Evolutionary conservation across 1,140 invertebrate genomes (phyloP).

Genomic region (Charaxes varanes): DNA sequence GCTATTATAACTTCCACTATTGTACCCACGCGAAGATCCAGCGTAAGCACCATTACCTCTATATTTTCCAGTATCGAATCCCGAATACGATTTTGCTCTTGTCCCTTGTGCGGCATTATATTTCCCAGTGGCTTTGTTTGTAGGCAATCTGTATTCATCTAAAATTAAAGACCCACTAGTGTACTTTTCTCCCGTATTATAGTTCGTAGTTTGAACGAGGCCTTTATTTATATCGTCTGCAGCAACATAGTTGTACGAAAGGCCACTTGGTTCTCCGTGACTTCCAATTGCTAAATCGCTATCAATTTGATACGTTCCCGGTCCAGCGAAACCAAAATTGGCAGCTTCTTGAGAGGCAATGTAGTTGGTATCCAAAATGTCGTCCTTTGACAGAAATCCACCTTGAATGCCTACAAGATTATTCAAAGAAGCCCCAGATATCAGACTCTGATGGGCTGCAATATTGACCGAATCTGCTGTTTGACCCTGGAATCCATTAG

Average conservation of each 20-base stretch:
- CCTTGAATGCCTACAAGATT: conserved; percentile 67
- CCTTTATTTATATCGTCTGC: conserved; percentile 30
- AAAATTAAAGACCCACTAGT: conserved; percentile 57
- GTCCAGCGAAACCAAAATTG: conserved; percentile 23
- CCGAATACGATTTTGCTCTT: conserved; percentile 4
- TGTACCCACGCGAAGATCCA: conserved; percentile 9
- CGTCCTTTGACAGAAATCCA: conserved; percentile 46
- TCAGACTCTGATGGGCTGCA: conserved; percentile 64
- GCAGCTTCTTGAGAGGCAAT: conserved; percentile 51
- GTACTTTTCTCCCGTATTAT: conserved; percentile 39
- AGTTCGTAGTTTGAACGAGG: conserved; percentile 40
- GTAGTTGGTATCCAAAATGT: conserved; percentile 46
- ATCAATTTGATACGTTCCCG: conserved; percentile 24
- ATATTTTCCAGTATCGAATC: conserved; percentile 25
- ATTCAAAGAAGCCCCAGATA: conserved; percentile 58
- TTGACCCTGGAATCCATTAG: conserved; percentile 61
- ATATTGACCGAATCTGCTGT: conserved; percentile 66
- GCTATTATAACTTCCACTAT: conserved; percentile 9
- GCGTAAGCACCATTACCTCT: conserved; percentile 15
- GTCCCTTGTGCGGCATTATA: conserved; percentile 13
- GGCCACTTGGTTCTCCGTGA: conserved; percentile 23
- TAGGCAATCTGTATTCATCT: conserved; percentile 52
- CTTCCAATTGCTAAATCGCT: conserved; percentile 18
- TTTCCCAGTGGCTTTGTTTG: conserved; percentile 15
- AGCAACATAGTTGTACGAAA: conserved; percentile 26